These are phyloP conservation scores for Callosobruchus maculatus DNA, from an alignment of 2,888 invertebrate species.

Conservation along the genomic window DNA sequence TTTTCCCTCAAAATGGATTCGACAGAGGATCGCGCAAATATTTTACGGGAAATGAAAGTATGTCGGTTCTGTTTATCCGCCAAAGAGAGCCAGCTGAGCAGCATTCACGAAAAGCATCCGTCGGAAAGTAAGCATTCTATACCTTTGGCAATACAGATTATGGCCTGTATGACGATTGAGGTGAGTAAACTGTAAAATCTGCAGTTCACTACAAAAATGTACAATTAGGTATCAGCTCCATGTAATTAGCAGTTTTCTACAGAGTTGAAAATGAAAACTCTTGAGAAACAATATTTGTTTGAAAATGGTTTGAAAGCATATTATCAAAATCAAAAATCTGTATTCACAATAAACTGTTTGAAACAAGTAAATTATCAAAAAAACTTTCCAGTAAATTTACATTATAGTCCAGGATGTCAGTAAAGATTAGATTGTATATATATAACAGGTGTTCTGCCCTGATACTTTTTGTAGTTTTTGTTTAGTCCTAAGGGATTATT, in stretches of 20 bases:
- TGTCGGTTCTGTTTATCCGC: slow-evolving; percentile 70
- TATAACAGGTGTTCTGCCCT: too few relatives aligned
- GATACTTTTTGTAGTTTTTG: too few relatives aligned
- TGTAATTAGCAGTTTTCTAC: background rate
- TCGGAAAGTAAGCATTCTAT: slow-evolving; percentile 57
- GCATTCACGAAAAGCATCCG: slow-evolving; percentile 62
- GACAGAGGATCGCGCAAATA: slow-evolving; percentile 31
- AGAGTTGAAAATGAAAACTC: too few relatives aligned
- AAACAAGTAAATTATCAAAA: too few relatives aligned
- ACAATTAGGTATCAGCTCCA: background rate
- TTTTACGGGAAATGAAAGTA: slow-evolving; percentile 59
- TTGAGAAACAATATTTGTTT: too few relatives aligned
- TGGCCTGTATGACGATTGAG: slow-evolving; percentile 75
- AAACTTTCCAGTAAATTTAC: too few relatives aligned
- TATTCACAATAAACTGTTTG: too few relatives aligned
- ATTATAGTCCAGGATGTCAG: too few relatives aligned
- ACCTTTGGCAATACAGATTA: slow-evolving; percentile 69
- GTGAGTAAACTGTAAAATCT: slow-evolving; percentile 47
- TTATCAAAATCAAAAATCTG: too few relatives aligned
- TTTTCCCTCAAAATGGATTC: background rate
- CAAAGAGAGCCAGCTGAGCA: slow-evolving; percentile 60
- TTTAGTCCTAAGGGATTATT: too few relatives aligned
- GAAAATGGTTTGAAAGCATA: too few relatives aligned
- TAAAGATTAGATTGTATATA: too few relatives aligned
- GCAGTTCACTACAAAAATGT: background rate